Base-by-base conservation (phyloP, 1,140 invertebrate species). In the Monochamus saltuarius region DNA sequence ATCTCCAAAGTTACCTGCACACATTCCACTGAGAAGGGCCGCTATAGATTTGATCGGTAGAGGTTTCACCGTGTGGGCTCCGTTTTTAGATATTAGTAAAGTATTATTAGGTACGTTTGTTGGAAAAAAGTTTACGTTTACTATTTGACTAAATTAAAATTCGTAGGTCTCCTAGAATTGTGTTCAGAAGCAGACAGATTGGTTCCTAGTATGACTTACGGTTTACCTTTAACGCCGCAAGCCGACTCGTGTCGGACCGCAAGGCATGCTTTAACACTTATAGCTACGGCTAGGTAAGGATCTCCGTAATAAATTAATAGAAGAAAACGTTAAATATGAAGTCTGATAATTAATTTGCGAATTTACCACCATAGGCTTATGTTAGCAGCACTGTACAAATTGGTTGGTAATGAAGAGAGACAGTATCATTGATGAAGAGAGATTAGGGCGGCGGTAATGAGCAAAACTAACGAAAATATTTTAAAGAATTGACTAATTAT, bases 31-130 rank as follows among this genome's bases (percentile, higher is more conserved):
- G 22, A 81, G 97, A 13, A 79, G 97, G 61, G 96, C 97, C 13
- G 95, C 97, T 2, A 97, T 99, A 43, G 97, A 99, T 84, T 82
- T 99, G 46, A 88, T 97, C 61, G 92, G 97, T 1, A 84, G 97
- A 46, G 97, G 97, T 22, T 99, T 99, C 75, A 95, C 93, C 0
- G 94, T 99, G 0, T 99, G 97, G 97, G 96, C 99, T 77, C 95
- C 96, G 0, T 97, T 98, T 77, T 76, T 99, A 16, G 97, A 99
- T 78, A 95, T 98, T 46, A 96, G 95, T 35, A 94, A 94, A 78
- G 90, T 97, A 22, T 77, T 97, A 16, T 79, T 96, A 1, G 84
- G 84, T 79, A 61, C 72, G 67, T 64, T 39, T 38, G 4, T 39
- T 38, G 4, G 4, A 29, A 29, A 29, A 29, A 47, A 4, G 9